A percentile compares a stretch with the other conserved stretches of the same genome.
phyloP scores from a whole-genome alignment of 1,140 invertebrate species.

The Ridgeia piscesae region DNA sequence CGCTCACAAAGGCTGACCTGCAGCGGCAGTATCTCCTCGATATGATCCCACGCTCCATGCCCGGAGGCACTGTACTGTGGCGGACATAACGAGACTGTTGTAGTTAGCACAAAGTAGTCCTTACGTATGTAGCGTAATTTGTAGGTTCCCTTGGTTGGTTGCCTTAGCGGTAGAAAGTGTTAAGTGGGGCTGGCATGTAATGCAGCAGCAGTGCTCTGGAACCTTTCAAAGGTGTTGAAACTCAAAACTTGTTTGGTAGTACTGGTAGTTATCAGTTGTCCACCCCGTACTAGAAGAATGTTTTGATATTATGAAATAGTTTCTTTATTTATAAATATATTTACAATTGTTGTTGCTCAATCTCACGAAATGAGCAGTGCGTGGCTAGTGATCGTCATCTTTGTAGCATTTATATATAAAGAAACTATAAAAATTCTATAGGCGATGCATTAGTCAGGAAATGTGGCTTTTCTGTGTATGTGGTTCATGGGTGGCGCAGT shows the following conservation, averaged over 20 bases:
- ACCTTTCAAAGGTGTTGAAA: neutral
- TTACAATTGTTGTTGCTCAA: constrained; percentile 6
- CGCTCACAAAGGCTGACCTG: constrained; percentile 66
- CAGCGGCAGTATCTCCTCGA: constrained; percentile 94
- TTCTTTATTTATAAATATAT: neutral
- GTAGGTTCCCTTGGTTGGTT: neutral
- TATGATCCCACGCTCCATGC: constrained; percentile 69
- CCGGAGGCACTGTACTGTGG: constrained; percentile 10
- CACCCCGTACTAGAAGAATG: neutral
- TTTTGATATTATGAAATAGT: neutral
- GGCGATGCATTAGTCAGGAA: neutral
- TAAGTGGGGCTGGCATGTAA: neutral
- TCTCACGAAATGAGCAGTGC: neutral
- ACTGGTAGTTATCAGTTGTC: neutral
- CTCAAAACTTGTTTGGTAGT: neutral
- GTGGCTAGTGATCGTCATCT: neutral
- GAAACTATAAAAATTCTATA: neutral
- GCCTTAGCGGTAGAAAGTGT: neutral
- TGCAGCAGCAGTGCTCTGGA: neutral
- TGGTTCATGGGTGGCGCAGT: neutral
- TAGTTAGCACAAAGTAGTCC: neutral
- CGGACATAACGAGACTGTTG: neutral
- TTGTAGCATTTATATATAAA: constrained; percentile 2
- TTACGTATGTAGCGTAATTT: neutral
- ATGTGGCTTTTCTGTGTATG: neutral